Conservation (phyloP, 92 coral and sea anemone genomes). For the Parazoanthus darwini region DNA sequence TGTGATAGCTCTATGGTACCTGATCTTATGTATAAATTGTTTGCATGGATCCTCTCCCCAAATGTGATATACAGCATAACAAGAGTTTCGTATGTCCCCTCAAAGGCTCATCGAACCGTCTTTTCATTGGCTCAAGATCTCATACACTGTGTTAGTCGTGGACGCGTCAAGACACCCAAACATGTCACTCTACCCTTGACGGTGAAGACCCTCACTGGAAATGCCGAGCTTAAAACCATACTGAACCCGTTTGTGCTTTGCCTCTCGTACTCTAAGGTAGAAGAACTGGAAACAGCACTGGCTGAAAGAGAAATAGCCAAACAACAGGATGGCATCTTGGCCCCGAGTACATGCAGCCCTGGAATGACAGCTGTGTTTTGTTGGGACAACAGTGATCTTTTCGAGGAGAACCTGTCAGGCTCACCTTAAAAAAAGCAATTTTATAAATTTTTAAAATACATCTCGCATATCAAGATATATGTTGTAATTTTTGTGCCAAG, state of each 20-base stretch:
- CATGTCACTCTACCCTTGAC: constrained; percentile 67
- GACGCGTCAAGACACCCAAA: constrained; percentile 64
- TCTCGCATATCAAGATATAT: constrained; percentile 14
- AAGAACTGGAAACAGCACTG: constrained; percentile 75
- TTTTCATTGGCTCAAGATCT: constrained; percentile 68
- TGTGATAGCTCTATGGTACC: constrained; percentile 54
- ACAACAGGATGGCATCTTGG: constrained; percentile 52
- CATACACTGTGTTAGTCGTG: constrained; percentile 59
- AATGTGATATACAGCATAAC: constrained; percentile 36
- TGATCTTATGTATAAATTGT: constrained; percentile 61
- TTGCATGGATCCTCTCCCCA: constrained; percentile 63
- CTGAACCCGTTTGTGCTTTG: constrained; percentile 68
- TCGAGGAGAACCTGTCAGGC: constrained; percentile 71
- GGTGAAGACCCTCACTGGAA: constrained; percentile 71
- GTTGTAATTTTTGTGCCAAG: constrained; percentile 41
- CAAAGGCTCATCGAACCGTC: constrained; percentile 52
- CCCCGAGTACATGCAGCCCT: constrained; percentile 56
- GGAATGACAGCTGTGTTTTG: constrained; percentile 60
- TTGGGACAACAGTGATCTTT: constrained; percentile 76
- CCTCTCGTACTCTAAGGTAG: constrained; percentile 58
- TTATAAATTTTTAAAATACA: constrained; percentile 5
- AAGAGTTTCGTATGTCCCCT: constrained; percentile 49
- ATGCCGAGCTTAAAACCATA: constrained; percentile 52
- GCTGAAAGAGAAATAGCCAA: constrained; percentile 60
- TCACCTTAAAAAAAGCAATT: constrained; percentile 15